phyloP scores from a whole-genome alignment of 1,140 invertebrate species.

The Sarcophaga peregrina region DNA sequence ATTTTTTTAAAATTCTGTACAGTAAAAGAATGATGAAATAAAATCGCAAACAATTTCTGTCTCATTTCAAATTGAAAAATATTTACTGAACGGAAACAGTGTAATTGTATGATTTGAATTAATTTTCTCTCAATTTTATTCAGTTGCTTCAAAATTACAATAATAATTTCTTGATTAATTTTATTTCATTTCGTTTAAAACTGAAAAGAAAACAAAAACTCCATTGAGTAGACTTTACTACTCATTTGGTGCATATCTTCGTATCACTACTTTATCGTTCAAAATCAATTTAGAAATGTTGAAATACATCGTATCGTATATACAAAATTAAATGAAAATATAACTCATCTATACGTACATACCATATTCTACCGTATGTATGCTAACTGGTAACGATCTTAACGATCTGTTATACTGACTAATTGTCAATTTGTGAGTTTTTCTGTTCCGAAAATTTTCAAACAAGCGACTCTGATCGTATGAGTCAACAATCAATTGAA shows the following conservation, averaged over 20 bases:
- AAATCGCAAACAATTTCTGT: no score
- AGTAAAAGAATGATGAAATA: no score
- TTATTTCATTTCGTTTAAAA: not conserved
- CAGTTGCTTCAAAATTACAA: not conserved
- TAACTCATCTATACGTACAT: not conserved
- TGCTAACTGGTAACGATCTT: not conserved
- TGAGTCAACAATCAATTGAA: slow-evolving; percentile 1
- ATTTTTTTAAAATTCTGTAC: no score
- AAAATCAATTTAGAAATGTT: not conserved
- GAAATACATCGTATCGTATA: not conserved
- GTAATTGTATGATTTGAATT: not conserved
- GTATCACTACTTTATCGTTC: not conserved
- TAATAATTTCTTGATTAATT: not conserved
- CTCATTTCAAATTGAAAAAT: no score
- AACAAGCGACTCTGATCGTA: not conserved
- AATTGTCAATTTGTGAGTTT: slow-evolving; percentile 10
- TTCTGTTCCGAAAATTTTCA: not conserved
- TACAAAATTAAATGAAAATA: not conserved
- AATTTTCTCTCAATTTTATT: not conserved
- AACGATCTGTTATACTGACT: not conserved
- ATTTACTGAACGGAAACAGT: not conserved
- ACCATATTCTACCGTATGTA: no score
- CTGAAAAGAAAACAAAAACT: not conserved
- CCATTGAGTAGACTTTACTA: not conserved
- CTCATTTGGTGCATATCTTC: not conserved